Base-by-base conservation (phyloP, 2,888 invertebrate species). In the Cantharis rufa region DNA sequence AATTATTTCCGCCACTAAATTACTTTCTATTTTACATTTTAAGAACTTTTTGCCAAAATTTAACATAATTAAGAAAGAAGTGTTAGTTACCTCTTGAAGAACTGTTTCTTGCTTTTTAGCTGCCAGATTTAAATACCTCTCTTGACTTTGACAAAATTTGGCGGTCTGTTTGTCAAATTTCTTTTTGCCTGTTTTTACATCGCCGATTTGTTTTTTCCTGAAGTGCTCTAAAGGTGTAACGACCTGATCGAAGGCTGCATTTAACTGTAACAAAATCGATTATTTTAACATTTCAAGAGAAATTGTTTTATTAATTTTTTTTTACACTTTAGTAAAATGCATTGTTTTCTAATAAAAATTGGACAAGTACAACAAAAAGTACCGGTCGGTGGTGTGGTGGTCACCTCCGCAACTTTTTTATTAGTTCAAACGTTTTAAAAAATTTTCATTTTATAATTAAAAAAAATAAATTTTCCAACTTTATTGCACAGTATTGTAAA, bases 141-240 rank as follows among this genome's bases (percentile, higher is more conserved):
- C 99, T 89, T 98, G 96, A 83, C 96, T 96, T 89, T 97, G 96
- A 88, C 98, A 98, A 89, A 98, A 99, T 89, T 98, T 98, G 81
- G 95, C 93, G 3, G 98, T 98, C 89, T 98, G 97, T 88, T 98
- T 98, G 87, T 98, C 98, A 90, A 98, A 99, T 89, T 97, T 97
- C 90, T 98, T 98, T 89, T 98, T 98, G 75, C 96, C 96, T 84
- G 96, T 97, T 92, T 98, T 98, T 76, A 97, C 98, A 75, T 95
- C 96, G 71, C 97, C 98, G 84, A 98, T 98, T 89, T 97, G 96
- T 83, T 96, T 95, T 88, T 98, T 98, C 78, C 98, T 92, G 90
- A 98, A 98, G 83, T 92, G 93, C 89, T 98, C 98, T 86, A 99
- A 90, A 27, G 98, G 98, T 86, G 94, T 93, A 84, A 99, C 94